Conservation (phyloP, 2,888 invertebrate genomes). For the Morpho helenor region DNA sequence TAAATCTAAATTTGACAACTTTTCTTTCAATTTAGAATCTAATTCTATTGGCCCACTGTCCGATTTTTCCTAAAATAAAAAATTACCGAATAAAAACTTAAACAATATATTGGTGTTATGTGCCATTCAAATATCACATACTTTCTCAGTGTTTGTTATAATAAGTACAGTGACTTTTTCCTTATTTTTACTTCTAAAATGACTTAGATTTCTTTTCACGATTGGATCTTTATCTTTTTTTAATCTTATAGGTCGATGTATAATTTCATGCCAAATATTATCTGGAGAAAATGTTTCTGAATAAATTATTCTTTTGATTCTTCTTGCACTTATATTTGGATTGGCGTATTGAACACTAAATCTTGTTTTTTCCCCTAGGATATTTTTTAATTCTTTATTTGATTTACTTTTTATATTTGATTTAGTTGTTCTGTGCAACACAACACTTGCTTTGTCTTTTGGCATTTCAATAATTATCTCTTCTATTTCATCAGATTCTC, state of each 20-base stretch:
- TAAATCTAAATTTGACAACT: background rate
- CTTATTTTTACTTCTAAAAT: conserved; percentile 3
- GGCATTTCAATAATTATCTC: conserved; percentile 17
- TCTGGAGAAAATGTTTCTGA: conserved; percentile 34
- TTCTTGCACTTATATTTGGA: conserved; percentile 10
- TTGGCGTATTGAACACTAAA: conserved; percentile 13
- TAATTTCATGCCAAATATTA: conserved; percentile 38
- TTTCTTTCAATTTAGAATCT: background rate
- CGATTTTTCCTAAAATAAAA: conserved; percentile 1
- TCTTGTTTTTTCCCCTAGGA: conserved; percentile 17
- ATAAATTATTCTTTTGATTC: conserved; percentile 32
- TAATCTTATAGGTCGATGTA: conserved; percentile 33
- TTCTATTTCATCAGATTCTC: conserved; percentile 14
- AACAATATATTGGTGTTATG: background rate
- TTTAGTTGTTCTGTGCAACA: no score
- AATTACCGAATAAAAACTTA: background rate
- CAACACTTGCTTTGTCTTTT: conserved; percentile 4
- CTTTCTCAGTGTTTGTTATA: conserved; percentile 9
- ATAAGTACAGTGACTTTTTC: conserved; percentile 6
- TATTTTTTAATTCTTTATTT: conserved; percentile 11
- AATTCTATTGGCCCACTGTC: background rate
- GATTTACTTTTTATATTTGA: background rate
- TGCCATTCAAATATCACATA: background rate
- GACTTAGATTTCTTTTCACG: background rate
- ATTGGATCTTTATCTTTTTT: conserved; percentile 16